A percentile compares a stretch with the other conserved stretches of the same genome.
Evolutionary conservation across 2,113 vertebrate species (phyloP).

Genomic region (Fregata magnificens): DNA sequence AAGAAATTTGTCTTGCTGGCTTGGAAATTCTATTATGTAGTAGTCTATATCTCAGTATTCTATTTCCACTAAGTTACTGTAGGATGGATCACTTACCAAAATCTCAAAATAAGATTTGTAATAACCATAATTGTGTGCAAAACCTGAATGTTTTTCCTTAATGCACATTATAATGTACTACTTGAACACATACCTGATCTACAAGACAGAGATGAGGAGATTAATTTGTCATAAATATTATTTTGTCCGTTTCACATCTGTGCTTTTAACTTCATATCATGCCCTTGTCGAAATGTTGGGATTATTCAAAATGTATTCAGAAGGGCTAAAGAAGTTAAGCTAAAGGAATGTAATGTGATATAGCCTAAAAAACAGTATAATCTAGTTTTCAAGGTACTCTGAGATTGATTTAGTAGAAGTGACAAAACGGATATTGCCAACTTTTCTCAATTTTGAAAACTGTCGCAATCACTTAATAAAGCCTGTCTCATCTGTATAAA

Average conservation of each 20-base stretch:
- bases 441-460: not conserved
- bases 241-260: not conserved
- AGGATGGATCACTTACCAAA: not conserved
- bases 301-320: not conserved
- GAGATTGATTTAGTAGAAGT: not conserved
- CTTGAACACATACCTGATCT: not conserved
- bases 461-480: not conserved
- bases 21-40: not conserved
- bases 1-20: not conserved
- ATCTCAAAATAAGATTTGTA: not conserved
- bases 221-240: not conserved
- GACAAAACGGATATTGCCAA: not conserved
- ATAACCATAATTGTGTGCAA: not conserved
- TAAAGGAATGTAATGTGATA: not conserved
- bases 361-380: not conserved
- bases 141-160: not conserved
- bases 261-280: not conserved
- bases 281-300: not conserved
- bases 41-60: not conserved
- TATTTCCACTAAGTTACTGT: not conserved
- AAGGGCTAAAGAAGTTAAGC: not conserved
- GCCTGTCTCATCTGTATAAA: not conserved
- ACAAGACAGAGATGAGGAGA: not conserved
- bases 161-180: not conserved
- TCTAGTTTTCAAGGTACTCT: not conserved